Conservation (phyloP, 2,888 invertebrate species). For the Pristionchus exspectatus region DNA sequence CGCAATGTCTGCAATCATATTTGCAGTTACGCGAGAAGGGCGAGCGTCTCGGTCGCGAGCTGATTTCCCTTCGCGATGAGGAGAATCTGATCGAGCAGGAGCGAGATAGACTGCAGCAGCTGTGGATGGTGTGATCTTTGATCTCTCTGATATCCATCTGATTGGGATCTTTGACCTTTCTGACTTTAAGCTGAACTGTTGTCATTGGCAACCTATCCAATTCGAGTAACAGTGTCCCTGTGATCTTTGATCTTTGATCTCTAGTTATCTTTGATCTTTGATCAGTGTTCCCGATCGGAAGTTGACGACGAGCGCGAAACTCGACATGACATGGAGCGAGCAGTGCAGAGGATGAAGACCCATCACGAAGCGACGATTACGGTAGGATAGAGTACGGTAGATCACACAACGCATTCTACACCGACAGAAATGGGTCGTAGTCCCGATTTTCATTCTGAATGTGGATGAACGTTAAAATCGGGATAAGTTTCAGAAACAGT, state of each 20-base stretch:
- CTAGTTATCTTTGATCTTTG: not conserved
- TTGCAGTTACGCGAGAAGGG: slow-evolving; percentile 30
- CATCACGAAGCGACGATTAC: slow-evolving; percentile 68
- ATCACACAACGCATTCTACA: too few relatives aligned
- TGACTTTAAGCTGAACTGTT: not conserved
- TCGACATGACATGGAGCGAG: slow-evolving; percentile 63
- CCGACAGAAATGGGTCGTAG: too few relatives aligned
- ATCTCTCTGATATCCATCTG: not conserved
- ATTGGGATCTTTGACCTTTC: not conserved
- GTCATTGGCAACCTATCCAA: too few relatives aligned
- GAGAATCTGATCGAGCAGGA: slow-evolving; percentile 56
- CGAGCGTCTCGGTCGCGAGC: not conserved
- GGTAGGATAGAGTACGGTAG: slow-evolving; percentile 44
- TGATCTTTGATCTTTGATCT: not conserved
- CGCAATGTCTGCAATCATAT: not conserved
- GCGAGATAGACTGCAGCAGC: slow-evolving; percentile 63
- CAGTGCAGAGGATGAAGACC: slow-evolving; percentile 66
- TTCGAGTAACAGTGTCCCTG: not conserved
- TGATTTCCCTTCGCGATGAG: slow-evolving; percentile 1
- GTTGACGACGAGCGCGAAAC: slow-evolving; percentile 63
- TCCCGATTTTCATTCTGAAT: too few relatives aligned
- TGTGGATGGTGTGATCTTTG: slow-evolving; percentile 57
- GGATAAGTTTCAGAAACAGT: too few relatives aligned
- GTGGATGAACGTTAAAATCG: too few relatives aligned
- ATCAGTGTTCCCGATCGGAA: slow-evolving; percentile 62